A percentile compares a stretch with the other conserved stretches of the same genome.
These are phyloP conservation scores for Elgaria multicarinata DNA, from an alignment of 2,113 vertebrate species.

Conservation along the genomic window DNA sequence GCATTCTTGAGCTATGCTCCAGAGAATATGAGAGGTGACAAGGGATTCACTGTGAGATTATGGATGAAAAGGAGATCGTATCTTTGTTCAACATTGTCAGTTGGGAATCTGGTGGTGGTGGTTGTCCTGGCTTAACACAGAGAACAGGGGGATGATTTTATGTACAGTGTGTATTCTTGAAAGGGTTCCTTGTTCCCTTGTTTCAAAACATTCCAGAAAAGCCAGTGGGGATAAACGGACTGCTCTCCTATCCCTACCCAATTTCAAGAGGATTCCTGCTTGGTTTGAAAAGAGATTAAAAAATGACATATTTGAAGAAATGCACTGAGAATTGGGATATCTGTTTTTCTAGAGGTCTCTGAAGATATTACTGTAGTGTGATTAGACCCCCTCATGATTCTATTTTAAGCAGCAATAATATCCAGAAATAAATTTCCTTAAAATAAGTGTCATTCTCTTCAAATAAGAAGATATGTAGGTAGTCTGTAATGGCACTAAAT, in stretches of 20 bases:
- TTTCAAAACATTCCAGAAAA: neutral
- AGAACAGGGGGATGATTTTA: neutral
- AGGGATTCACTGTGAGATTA: neutral
- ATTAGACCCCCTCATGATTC: neutral
- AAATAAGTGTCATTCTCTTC: neutral
- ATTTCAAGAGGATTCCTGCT: neutral
- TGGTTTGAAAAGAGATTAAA: slow-evolving; percentile 14
- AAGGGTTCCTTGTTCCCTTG: neutral
- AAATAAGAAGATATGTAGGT: neutral
- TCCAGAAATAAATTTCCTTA: neutral
- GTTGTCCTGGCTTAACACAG: neutral
- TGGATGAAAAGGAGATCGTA: neutral
- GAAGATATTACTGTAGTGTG: neutral
- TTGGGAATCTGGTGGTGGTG: neutral
- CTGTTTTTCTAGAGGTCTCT: neutral
- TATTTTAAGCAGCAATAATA: slow-evolving; percentile 7
- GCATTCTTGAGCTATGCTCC: neutral
- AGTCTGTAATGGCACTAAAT: slow-evolving; percentile 11
- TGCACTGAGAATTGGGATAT: neutral
- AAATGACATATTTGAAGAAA: neutral
- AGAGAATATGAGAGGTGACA: neutral
- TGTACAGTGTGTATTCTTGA: neutral
- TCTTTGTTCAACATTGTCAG: neutral
- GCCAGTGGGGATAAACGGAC: neutral
- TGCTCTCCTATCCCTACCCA: slow-evolving; percentile 10